phyloP scores from a whole-genome alignment of 2,797 vertebrate species.

The Scolopax bukidnonensis region DNA sequence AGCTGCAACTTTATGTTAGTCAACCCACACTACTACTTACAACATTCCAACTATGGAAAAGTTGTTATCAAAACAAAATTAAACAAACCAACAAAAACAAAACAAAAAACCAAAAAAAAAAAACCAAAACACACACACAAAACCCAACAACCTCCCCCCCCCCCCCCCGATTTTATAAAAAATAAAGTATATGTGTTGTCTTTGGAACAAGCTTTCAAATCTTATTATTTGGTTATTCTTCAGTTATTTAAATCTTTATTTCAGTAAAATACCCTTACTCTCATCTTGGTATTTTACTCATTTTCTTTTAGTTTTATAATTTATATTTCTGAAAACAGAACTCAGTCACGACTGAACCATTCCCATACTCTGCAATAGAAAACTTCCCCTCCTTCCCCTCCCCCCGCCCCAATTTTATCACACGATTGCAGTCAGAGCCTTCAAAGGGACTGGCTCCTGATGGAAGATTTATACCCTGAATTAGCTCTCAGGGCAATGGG shows the following conservation, averaged over 20 bases:
- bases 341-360: neutral
- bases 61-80: neutral
- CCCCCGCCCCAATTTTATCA: neutral
- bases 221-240: neutral
- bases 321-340: neutral
- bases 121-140: no score
- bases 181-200: neutral
- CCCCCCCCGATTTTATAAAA: neutral
- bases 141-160: no score
- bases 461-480: neutral
- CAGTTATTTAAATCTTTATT: neutral
- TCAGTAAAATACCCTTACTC: neutral
- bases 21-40: neutral
- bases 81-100: neutral
- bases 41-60: neutral
- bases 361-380: neutral
- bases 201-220: neutral
- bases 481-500: neutral
- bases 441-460: neutral
- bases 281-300: neutral
- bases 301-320: neutral
- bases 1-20: neutral
- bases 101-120: no score
- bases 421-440: neutral
- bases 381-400: accelerated